phyloP scores from a whole-genome alignment of 2,797 vertebrate species.

The Agapornis canus region DNA sequence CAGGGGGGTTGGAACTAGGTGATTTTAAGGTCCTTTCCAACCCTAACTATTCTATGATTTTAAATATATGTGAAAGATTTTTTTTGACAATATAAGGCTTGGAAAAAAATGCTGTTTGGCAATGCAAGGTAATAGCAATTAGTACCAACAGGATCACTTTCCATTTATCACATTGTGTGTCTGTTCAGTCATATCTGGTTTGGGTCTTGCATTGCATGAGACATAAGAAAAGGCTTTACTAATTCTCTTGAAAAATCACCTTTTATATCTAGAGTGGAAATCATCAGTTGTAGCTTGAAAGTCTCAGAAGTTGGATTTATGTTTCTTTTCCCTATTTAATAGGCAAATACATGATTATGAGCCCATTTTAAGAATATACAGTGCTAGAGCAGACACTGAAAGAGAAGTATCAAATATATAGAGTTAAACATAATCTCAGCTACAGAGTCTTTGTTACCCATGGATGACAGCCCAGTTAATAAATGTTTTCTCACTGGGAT shows the following conservation, averaged over 20 bases:
- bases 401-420: slow-evolving; percentile 39
- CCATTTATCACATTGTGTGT: background rate
- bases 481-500: slow-evolving; percentile 79
- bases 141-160: background rate
- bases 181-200: background rate
- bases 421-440: slow-evolving; percentile 80
- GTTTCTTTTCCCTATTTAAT: background rate
- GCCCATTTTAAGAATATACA: background rate
- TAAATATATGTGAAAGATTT: fast-evolving
- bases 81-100: background rate
- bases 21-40: too few relatives aligned
- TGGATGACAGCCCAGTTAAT: slow-evolving; percentile 90
- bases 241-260: background rate
- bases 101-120: background rate
- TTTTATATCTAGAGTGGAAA: background rate
- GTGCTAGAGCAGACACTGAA: background rate
- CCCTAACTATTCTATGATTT: too few relatives aligned
- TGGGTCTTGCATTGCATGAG: background rate
- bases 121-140: background rate
- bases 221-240: background rate
- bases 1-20: too few relatives aligned
- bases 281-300: background rate
- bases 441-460: slow-evolving; percentile 85
- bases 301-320: background rate
- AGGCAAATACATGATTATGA: background rate